A percentile compares a stretch with the other conserved stretches of the same genome.
These are phyloP conservation scores for Nyctalus aviator DNA, from an alignment of 2,797 vertebrate genomes.

Conservation along the genomic window DNA sequence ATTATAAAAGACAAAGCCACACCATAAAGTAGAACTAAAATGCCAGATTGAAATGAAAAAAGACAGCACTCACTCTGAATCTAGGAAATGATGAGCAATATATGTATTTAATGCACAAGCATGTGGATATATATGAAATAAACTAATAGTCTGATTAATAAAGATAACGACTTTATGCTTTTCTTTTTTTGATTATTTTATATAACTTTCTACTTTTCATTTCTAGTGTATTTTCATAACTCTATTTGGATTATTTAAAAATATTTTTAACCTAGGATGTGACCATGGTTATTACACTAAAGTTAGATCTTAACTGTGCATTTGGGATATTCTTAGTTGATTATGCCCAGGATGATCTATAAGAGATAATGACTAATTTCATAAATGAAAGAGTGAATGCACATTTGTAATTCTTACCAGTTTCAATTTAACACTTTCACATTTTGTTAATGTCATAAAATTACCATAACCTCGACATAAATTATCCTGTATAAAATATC, in stretches of 20 bases:
- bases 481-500: background rate
- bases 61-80: background rate
- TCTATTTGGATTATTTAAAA: slow-evolving; percentile 18
- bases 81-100: background rate
- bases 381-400: slow-evolving; percentile 5
- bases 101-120: background rate
- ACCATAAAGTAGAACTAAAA: background rate
- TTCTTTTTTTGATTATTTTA: background rate
- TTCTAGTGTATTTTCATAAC: background rate
- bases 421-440: background rate
- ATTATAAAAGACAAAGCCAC: background rate
- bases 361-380: slow-evolving; percentile 42
- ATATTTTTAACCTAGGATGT: background rate
- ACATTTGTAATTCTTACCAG: background rate
- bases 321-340: slow-evolving; percentile 41
- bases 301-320: background rate
- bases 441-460: background rate
- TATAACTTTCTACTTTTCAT: background rate
- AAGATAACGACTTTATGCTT: background rate
- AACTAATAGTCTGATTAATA: background rate
- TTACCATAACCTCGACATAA: background rate
- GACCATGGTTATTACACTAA: background rate
- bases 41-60: background rate
- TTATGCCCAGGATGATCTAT: background rate
- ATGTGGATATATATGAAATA: background rate